Evolutionary conservation across 2,113 vertebrate genomes (phyloP), one percentile per base, ranked within the genome.

Genomic region (Monopterus albus): DNA sequence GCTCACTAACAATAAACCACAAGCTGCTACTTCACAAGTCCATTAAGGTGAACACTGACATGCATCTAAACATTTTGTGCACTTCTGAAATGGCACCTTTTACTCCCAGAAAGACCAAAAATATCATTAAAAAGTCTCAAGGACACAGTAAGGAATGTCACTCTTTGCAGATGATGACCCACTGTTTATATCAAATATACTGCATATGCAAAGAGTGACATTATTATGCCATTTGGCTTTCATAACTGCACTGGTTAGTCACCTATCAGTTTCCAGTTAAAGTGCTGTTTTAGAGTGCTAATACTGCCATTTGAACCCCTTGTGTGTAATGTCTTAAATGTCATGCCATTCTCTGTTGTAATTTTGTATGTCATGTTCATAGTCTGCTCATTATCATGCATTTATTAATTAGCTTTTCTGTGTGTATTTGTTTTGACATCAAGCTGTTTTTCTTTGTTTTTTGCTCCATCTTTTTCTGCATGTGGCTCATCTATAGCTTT

Each of bases 401-500:
- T 84, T 50, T 29, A 14, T 73, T 76, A n/a, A 56, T 73, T 78
- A 76, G 73, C 81, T 89, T 81, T 57, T 67, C 46, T 75, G 46
- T 84, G 35, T 71, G 65, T 69, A 63, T 80, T 51, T 65, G 25
- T 79, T 79, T 79, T 91, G 69, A 89, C 79, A 75, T 86, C 83
- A 55, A 46, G 6, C 50, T 81, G 20, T 74, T 83, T 51, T 72
- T 78, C 28, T 62, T 61, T 86, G 47, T 83, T 78, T 72, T 89
- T 71, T 75, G 85, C 85, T 93, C 91, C 92, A 92, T 63, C 53
- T 73, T 86, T 93, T 83, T 93, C 88, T 95, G 79, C 95, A 83
- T 93, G 82, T 87, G 89, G 92, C 91, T 87, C 82, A 4, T 66
- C 64, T 92, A 45, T 94, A 98, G 97, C 96, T 89, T 95, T 98